Evolutionary conservation across 2,888 invertebrate genomes (phyloP), one percentile per base, ranked within the genome.

Genomic region (Heteromurus nitidus): DNA sequence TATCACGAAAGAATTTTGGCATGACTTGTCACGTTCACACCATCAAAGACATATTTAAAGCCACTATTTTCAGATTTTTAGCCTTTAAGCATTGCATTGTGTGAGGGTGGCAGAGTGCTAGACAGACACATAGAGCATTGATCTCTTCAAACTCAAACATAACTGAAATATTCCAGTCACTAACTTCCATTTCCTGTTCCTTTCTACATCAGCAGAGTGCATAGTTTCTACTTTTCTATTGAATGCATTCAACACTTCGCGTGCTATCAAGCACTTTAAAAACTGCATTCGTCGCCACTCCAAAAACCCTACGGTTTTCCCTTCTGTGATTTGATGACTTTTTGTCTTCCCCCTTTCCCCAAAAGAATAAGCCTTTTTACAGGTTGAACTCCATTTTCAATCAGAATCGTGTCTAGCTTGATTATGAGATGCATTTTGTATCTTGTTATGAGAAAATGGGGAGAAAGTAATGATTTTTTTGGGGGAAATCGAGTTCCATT

Each of bases 291-390:
- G 2, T 44, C 62, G 7, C 24, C 42, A 62, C 9, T 69, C 28
- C 22, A 18, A 20, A 18, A 70, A 60, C 44, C 73, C 58, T 30
- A 26, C 36, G 31, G 20, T 36, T 55, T 55, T 36, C 65, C 55
- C 77, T 68, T 31, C 55, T 47, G 44, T 76, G 76, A 60, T 58
- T 76, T 68, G 68, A 76, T 68, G 67, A 60, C 72, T 72, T 72
- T 69, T 69, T 47, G 70, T 72, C 72, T 42, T 55, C 22, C 47
- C 20, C 20, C 44, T n/a, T 60, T 31, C 28, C 28, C n/a, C n/a
- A n/a, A n/a, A n/a, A n/a, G n/a, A n/a, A n/a, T n/a, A n/a, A n/a
- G 16, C 47, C 31, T 55, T 58, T 36, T 18, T 31, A 11, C 28
- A 7, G 18, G 30, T 50, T 31, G 36, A 20, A 70, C 47, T 18